Evolutionary conservation across 2,888 invertebrate species (phyloP).

Genomic region (Heliconius erato): DNA sequence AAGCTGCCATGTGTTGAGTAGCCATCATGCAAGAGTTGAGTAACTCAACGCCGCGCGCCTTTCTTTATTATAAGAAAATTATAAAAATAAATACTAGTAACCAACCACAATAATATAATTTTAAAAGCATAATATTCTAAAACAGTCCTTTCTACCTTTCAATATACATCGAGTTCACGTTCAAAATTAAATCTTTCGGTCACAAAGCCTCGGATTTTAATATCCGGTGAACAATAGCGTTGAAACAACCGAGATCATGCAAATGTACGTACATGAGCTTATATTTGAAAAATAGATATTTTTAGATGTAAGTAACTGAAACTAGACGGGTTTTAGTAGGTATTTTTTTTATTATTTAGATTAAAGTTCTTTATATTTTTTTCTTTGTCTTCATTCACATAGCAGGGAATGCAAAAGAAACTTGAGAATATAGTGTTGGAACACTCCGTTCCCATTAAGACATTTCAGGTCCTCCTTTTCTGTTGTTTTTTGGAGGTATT

Average conservation of each 20-base stretch:
- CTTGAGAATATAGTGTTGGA: background rate
- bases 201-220: slow-evolving; percentile 45
- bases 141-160: slow-evolving; percentile 17
- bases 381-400: too few relatives aligned
- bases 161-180: slow-evolving; percentile 44
- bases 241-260: slow-evolving; percentile 49
- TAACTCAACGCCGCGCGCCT: too few relatives aligned
- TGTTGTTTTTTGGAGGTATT: too few relatives aligned
- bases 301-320: background rate
- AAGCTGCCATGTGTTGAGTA: too few relatives aligned
- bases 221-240: slow-evolving; percentile 47
- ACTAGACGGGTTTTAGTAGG: background rate
- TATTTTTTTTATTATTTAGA: background rate
- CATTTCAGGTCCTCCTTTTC: too few relatives aligned
- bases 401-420: background rate
- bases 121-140: background rate
- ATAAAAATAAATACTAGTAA: too few relatives aligned
- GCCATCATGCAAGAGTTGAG: too few relatives aligned
- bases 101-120: background rate
- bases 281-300: slow-evolving; percentile 9
- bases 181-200: slow-evolving; percentile 47
- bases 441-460: background rate
- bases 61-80: too few relatives aligned
- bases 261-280: slow-evolving; percentile 39
- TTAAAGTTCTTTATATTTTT: background rate